These are phyloP conservation scores for Cichlasoma orientale DNA, from an alignment of 2,797 vertebrate species.

Conservation along the genomic window DNA sequence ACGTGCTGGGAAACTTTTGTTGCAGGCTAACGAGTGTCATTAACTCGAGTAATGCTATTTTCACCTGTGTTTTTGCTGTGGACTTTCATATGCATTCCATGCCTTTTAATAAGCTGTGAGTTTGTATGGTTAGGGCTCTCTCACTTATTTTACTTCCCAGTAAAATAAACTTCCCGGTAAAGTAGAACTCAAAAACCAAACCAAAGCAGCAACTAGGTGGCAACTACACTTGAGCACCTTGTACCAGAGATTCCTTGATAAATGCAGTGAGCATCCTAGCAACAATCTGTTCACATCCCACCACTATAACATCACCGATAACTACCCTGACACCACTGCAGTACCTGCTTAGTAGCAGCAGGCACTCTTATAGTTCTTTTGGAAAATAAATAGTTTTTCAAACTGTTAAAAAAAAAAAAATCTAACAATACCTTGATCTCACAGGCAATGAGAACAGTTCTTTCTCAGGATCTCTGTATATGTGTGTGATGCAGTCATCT, in stretches of 20 bases:
- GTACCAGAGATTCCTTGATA: neutral
- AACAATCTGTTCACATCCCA: neutral
- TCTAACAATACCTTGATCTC: neutral
- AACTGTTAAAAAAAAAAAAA: neutral
- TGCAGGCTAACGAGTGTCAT: too few species aligned
- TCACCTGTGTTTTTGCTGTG: too few species aligned
- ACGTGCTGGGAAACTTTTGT: too few species aligned
- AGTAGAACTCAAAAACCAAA: neutral
- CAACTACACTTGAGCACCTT: neutral
- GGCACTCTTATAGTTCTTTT: neutral
- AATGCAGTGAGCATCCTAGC: neutral
- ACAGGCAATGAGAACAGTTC: neutral
- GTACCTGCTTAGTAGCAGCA: neutral
- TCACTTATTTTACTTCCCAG: too few species aligned
- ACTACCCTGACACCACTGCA: neutral
- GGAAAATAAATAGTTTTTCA: neutral
- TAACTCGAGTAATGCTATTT: too few species aligned
- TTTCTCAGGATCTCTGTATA: neutral
- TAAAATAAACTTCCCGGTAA: fast-evolving
- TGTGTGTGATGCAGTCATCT: too few species aligned
- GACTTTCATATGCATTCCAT: neutral
- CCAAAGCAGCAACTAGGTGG: neutral
- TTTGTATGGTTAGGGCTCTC: neutral
- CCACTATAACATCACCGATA: neutral
- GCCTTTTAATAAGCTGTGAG: neutral